These are phyloP conservation scores for Belonocnema kinseyi DNA, from an alignment of 1,140 invertebrate genomes.

Conservation along the genomic window DNA sequence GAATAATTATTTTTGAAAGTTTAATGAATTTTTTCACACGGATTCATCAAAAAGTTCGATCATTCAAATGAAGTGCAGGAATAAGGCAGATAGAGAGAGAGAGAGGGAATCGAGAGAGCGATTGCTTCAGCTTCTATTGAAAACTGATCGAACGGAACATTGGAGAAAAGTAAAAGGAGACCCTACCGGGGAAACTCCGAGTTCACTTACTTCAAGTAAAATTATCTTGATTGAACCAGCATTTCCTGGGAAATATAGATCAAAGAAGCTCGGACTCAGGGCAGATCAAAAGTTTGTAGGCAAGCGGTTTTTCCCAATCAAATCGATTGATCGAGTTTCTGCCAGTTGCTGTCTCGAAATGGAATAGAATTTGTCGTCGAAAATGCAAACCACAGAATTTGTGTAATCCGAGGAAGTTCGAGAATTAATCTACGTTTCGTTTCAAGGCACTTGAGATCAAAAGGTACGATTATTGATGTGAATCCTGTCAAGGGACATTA, in stretches of 20 bases:
- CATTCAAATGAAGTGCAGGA: conserved; percentile 23
- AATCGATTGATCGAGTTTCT: background rate
- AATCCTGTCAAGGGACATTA: background rate
- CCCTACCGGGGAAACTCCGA: background rate
- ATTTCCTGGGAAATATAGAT: background rate
- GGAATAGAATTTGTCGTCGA: background rate
- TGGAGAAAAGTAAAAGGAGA: conserved; percentile 21
- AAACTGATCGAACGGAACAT: conserved; percentile 18
- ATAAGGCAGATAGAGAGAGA: no score
- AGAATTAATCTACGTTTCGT: background rate
- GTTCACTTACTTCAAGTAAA: conserved; percentile 27
- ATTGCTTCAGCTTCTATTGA: conserved; percentile 17
- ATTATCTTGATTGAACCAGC: conserved; percentile 26
- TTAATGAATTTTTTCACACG: background rate
- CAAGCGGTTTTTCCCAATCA: conserved; percentile 3
- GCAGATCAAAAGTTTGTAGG: background rate
- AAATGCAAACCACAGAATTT: background rate
- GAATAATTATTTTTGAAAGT: background rate
- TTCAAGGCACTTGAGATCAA: background rate
- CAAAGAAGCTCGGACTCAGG: background rate
- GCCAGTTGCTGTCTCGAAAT: background rate
- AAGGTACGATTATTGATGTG: background rate
- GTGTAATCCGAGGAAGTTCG: background rate
- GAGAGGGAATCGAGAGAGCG: conserved; percentile 15
- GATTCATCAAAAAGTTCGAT: background rate